These are phyloP conservation scores for Embiotoca jacksoni DNA, from an alignment of 2,113 vertebrate genomes.

Conservation along the genomic window DNA sequence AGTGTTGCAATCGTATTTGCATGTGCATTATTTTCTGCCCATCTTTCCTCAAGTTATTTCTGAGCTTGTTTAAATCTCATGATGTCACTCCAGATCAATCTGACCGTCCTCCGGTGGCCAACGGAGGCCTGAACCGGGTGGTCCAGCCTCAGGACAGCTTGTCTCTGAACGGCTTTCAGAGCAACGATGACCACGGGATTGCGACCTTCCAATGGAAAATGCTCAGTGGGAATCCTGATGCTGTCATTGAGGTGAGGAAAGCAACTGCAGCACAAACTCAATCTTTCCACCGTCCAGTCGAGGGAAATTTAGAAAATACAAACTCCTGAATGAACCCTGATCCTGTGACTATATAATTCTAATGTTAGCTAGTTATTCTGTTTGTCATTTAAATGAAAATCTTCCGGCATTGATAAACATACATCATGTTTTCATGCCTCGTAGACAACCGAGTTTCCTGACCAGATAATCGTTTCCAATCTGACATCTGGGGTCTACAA, in stretches of 20 bases:
- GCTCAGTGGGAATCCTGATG: conserved; percentile 70
- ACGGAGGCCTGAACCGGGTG: conserved; percentile 85
- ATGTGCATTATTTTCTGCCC: too few relatives aligned
- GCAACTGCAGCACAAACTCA: too few relatives aligned
- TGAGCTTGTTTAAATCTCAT: neutral
- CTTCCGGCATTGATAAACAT: too few relatives aligned
- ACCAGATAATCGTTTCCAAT: conserved; percentile 87
- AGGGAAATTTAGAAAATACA: too few relatives aligned
- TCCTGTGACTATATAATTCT: too few relatives aligned
- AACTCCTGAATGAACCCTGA: too few relatives aligned
- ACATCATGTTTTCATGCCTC: conserved; percentile 20
- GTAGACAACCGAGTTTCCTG: conserved; percentile 78
- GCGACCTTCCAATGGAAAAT: conserved; percentile 85
- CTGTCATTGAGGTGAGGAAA: conserved; percentile 83
- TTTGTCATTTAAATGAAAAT: neutral
- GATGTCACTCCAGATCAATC: conserved; percentile 76
- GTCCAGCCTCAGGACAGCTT: conserved; percentile 89
- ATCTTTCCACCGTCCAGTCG: neutral
- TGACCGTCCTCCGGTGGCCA: conserved; percentile 85
- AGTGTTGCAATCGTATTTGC: neutral
- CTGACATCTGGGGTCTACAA: conserved; percentile 88
- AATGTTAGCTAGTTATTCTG: neutral
- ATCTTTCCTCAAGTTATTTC: neutral
- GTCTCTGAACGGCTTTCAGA: conserved; percentile 85
- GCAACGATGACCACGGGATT: conserved; percentile 84